Conservation (phyloP, 1,140 invertebrate genomes). For the fruit fly (Drosophila melanogaster) region DNA sequence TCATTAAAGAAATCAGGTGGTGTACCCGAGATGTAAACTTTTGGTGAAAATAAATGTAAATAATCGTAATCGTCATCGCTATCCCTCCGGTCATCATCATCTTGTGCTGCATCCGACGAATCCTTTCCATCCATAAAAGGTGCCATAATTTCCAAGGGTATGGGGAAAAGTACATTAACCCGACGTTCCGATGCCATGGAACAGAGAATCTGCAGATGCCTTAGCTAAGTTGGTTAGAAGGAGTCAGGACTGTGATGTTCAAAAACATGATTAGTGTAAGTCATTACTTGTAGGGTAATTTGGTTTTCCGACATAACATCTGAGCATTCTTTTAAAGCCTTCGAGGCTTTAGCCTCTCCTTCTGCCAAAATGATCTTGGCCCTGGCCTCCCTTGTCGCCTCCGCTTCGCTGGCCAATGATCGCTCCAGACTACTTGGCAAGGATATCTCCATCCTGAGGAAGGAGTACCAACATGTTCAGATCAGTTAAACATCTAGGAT, state of each 20-base stretch:
- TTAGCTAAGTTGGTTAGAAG: constrained; percentile 31
- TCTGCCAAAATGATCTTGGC: constrained; percentile 93
- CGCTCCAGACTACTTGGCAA: constrained; percentile 92
- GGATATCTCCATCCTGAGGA: constrained; percentile 93
- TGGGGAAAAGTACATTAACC: constrained; percentile 97
- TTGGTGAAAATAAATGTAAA: constrained; percentile 2
- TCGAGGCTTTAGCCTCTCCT: constrained; percentile 94
- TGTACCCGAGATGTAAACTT: constrained; percentile 5
- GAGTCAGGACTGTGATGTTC: neutral
- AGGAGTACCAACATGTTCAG: too few relatives aligned
- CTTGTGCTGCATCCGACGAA: neutral
- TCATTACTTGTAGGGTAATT: constrained; percentile 91
- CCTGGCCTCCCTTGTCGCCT: constrained; percentile 88
- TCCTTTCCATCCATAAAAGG: constrained; percentile 9
- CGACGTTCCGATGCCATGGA: constrained; percentile 98
- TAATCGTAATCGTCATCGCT: neutral
- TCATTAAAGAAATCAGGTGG: neutral
- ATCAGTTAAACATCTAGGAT: too few relatives aligned
- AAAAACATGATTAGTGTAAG: too few relatives aligned
- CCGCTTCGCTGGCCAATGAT: constrained; percentile 94
- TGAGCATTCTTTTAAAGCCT: constrained; percentile 95
- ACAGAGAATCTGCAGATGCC: constrained; percentile 91
- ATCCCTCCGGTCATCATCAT: neutral
- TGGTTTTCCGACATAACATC: constrained; percentile 95
- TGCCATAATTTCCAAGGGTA: constrained; percentile 91